phyloP scores from a whole-genome alignment of 2,113 vertebrate species.

The Eurypyga helias region DNA sequence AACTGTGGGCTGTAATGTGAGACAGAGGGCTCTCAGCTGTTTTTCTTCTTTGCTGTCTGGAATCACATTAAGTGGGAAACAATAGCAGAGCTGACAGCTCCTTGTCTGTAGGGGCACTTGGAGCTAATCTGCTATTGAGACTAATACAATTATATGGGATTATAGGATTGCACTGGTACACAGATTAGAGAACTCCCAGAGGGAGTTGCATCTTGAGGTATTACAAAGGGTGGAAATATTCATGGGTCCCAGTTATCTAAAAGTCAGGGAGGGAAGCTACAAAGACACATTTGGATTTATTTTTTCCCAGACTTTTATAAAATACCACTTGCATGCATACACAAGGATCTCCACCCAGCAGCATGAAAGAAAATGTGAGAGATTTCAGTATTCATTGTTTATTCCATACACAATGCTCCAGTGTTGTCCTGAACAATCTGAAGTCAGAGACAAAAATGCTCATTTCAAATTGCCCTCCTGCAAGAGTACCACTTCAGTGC shows the following conservation, averaged over 20 bases:
- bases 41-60: constrained; percentile 74
- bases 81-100: constrained; percentile 79
- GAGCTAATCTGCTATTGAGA: constrained; percentile 82
- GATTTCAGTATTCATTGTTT: not conserved
- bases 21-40: constrained; percentile 71
- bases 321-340: not conserved
- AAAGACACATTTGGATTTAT: not conserved
- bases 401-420: not conserved
- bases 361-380: not conserved
- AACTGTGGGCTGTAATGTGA: constrained; percentile 79
- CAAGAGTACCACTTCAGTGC: not conserved
- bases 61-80: constrained; percentile 84
- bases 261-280: constrained; percentile 5
- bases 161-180: constrained; percentile 73
- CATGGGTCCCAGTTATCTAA: not conserved
- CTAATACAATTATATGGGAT: constrained; percentile 83
- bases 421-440: not conserved
- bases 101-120: constrained; percentile 79
- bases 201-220: constrained; percentile 5
- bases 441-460: not conserved
- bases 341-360: not conserved
- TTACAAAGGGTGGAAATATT: constrained; percentile 15
- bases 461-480: not conserved
- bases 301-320: not conserved
- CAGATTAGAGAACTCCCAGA: constrained; percentile 66